Conservation (phyloP, 2,888 invertebrate genomes). For the Apotomis capreana region DNA sequence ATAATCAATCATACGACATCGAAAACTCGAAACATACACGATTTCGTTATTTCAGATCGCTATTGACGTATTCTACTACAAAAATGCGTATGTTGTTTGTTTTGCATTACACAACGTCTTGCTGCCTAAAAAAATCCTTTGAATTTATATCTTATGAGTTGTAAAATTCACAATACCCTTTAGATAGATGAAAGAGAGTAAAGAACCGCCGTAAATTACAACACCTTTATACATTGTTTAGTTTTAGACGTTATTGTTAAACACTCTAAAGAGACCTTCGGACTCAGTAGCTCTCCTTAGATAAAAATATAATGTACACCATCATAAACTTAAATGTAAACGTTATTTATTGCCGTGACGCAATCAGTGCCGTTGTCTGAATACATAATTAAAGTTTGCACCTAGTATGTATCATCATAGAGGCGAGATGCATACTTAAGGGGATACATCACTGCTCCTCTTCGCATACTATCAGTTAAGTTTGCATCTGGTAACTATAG, state of each 20-base stretch:
- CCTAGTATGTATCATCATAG: not conserved
- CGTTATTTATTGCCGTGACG: conserved; percentile 37
- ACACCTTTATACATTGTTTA: conserved; percentile 20
- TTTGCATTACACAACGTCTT: not conserved
- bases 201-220: conserved; percentile 8
- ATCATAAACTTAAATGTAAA: conserved; percentile 35
- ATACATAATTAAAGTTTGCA: not conserved
- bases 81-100: not conserved
- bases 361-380: conserved; percentile 31
- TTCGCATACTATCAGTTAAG: no score
- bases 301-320: conserved; percentile 35
- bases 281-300: conserved; percentile 21
- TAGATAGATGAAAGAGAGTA: not conserved
- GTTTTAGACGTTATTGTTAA: conserved; percentile 19
- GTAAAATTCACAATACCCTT: conserved; percentile 8
- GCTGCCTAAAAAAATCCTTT: not conserved
- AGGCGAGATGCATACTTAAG: not conserved
- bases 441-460: no score
- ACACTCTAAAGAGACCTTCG: conserved; percentile 29
- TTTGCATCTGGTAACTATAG: no score
- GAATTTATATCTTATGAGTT: conserved; percentile 2
- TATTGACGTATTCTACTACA: not conserved
- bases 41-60: no score
- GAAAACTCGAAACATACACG: no score
- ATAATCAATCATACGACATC: no score